These are phyloP conservation scores for Psammodynastes pulverulentus DNA, from an alignment of 2,113 vertebrate genomes.

Conservation along the genomic window DNA sequence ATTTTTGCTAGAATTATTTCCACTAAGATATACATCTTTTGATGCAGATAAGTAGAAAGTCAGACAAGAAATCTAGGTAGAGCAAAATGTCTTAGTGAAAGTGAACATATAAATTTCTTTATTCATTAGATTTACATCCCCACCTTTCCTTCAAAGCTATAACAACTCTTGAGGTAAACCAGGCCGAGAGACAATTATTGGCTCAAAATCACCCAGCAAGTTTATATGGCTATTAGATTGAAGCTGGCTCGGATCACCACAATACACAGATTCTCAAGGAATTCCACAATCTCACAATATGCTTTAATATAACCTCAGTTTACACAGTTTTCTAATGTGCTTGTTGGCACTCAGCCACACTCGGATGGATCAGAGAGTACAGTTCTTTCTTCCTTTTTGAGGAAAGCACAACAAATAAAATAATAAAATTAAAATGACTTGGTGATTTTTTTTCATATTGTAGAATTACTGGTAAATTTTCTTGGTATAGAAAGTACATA, in stretches of 20 bases:
- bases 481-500: neutral
- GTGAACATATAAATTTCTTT: neutral
- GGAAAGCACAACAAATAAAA: neutral
- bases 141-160: neutral
- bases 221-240: neutral
- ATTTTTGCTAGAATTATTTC: neutral
- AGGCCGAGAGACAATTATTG: neutral
- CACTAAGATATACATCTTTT: neutral
- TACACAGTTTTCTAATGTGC: neutral
- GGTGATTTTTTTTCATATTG: neutral
- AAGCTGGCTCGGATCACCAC: neutral
- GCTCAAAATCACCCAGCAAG: neutral
- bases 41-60: neutral
- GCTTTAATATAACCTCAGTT: neutral
- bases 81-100: neutral
- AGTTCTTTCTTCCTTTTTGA: neutral
- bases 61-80: too few species aligned
- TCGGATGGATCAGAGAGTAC: neutral
- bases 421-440: neutral
- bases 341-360: neutral
- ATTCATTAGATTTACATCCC: neutral
- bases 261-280: neutral
- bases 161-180: neutral
- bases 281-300: neutral
- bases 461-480: neutral